A percentile compares a stretch with the other conserved stretches of the same genome.
Conservation (phyloP, 2,888 invertebrate genomes). For the Dryadula phaetusa region DNA sequence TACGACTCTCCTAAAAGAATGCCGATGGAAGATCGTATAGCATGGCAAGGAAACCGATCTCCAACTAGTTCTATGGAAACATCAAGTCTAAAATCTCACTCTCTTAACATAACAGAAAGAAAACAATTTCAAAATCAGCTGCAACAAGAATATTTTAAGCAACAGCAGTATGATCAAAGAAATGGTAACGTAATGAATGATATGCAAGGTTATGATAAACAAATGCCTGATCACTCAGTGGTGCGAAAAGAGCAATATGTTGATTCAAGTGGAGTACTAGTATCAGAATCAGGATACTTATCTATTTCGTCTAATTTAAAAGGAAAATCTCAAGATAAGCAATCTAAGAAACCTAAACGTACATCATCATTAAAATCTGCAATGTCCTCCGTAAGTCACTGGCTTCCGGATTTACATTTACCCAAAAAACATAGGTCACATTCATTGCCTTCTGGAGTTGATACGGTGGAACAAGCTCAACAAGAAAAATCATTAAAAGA, state of each 20-base stretch:
- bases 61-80: slow-evolving; percentile 86
- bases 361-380: slow-evolving; percentile 91
- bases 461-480: slow-evolving; percentile 80
- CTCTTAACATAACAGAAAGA: slow-evolving; percentile 82
- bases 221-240: slow-evolving; percentile 65
- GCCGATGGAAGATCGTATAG: slow-evolving; percentile 85
- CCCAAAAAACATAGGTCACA: slow-evolving; percentile 91
- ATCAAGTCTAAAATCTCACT: slow-evolving; percentile 84
- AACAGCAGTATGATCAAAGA: slow-evolving; percentile 82
- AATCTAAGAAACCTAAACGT: slow-evolving; percentile 87
- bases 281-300: slow-evolving; percentile 91
- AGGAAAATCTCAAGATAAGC: slow-evolving; percentile 80
- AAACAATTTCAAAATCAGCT: slow-evolving; percentile 82
- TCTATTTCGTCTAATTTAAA: slow-evolving; percentile 89
- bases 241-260: slow-evolving; percentile 74
- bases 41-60: slow-evolving; percentile 85
- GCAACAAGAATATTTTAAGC: slow-evolving; percentile 82
- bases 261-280: slow-evolving; percentile 84
- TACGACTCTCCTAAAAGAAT: slow-evolving; percentile 84
- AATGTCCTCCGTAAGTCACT: slow-evolving; percentile 91
- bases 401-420: slow-evolving; percentile 92
- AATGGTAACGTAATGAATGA: slow-evolving; percentile 75
- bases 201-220: slow-evolving; percentile 66
- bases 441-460: slow-evolving; percentile 90
- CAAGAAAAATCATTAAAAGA: slow-evolving; percentile 78